Conservation (phyloP, 2,797 vertebrate genomes). For the Peromyscus nudipes region DNA sequence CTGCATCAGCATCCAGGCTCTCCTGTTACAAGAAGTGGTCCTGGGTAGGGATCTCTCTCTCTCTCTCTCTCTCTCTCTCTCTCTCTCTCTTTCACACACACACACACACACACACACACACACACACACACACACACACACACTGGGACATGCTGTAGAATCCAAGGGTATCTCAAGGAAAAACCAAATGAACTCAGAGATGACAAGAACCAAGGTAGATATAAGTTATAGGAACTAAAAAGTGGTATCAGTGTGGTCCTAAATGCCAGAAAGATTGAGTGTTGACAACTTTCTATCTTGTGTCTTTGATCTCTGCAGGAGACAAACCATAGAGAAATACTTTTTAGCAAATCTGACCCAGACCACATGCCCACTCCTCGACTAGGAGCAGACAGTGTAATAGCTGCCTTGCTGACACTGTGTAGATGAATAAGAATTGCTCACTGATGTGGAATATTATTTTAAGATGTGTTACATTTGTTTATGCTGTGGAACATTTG, state of each 20-base stretch:
- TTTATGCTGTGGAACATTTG: too few species aligned
- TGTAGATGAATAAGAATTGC: background rate
- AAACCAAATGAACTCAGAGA: background rate
- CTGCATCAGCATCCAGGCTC: background rate
- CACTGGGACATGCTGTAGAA: background rate
- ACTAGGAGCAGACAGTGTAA: background rate
- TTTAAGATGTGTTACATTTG: too few species aligned
- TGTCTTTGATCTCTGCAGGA: background rate
- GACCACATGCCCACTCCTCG: background rate
- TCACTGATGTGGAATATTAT: background rate
- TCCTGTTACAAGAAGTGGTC: slow-evolving; percentile 16
- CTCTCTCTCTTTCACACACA: background rate
- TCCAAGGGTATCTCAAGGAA: background rate
- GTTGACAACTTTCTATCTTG: background rate
- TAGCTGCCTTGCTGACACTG: background rate
- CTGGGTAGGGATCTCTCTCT: background rate
- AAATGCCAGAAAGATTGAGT: background rate
- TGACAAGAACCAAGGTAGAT: background rate
- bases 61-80: background rate
- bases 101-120: background rate
- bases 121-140: background rate
- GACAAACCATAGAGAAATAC: background rate
- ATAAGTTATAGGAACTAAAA: background rate
- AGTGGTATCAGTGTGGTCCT: background rate
- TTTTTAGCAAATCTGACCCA: background rate